Evolutionary conservation across 2,113 vertebrate species (phyloP).

Genomic region (Arizona elegans): DNA sequence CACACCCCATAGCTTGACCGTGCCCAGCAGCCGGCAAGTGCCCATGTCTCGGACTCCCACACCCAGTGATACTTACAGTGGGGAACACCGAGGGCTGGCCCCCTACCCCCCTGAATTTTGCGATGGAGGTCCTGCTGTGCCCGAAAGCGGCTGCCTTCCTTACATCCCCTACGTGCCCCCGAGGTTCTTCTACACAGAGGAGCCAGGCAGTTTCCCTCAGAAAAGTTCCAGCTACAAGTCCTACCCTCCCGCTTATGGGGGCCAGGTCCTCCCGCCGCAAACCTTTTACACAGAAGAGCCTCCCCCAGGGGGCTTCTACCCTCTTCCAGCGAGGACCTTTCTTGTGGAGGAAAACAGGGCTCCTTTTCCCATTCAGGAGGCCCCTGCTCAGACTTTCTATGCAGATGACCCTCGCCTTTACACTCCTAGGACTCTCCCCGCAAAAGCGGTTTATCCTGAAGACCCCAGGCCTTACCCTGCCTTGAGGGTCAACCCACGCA

Average conservation of each 20-base stretch:
- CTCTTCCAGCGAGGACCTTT: constrained; percentile 65
- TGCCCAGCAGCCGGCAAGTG: constrained; percentile 75
- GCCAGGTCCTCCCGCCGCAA: constrained; percentile 37
- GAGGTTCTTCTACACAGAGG: constrained; percentile 88
- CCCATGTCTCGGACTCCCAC: constrained; percentile 82
- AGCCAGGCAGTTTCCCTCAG: constrained; percentile 63
- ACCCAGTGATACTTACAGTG: constrained; percentile 86
- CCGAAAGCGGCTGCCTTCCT: constrained; percentile 77
- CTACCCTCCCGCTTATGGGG: constrained; percentile 54
- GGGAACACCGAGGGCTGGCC: constrained; percentile 78
- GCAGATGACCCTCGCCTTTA: constrained; percentile 72
- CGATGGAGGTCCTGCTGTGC: constrained; percentile 74
- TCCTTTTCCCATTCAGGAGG: constrained; percentile 75
- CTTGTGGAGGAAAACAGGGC: constrained; percentile 77
- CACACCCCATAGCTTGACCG: constrained; percentile 74
- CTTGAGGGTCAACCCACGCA: constrained; percentile 60
- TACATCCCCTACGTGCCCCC: constrained; percentile 80
- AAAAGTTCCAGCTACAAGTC: constrained; percentile 59
- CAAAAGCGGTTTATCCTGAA: constrained; percentile 73
- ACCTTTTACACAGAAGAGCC: constrained; percentile 57
- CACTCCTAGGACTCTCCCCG: constrained; percentile 62
- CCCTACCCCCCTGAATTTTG: constrained; percentile 67
- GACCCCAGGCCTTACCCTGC: constrained; percentile 71
- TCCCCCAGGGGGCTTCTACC: constrained; percentile 51
- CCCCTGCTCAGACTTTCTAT: constrained; percentile 74